Base-by-base conservation (phyloP, 2,888 invertebrate species). In the Conops quadrifasciatus region DNA sequence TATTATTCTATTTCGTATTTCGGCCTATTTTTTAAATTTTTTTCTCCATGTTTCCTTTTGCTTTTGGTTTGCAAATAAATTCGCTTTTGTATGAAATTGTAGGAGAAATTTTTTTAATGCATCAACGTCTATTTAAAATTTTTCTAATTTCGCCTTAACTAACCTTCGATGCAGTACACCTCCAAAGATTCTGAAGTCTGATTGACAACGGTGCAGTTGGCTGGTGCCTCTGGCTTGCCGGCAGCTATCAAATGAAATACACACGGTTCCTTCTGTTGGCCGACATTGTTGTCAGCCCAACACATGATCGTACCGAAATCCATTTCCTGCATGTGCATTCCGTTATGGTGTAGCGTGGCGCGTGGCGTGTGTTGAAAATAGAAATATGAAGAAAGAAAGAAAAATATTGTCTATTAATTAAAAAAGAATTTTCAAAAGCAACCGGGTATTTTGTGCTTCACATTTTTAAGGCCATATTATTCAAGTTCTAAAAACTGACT, bases 231-330 rank as follows among this genome's bases (percentile, higher is more conserved):
- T 64, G 93, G 93, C 83, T 92, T 92, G 62, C 93, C 93, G 84
- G 91, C 92, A 28, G 91, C 90, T 80, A 93, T 92, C 77, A 93
- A 90, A 83, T 91, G 92, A 86, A 91, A 93, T 74, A 92, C 89
- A 86, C 93, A 93, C 16, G 93, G 92, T 79, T 91, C 91, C 78
- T 88, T 88, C 83, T 93, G 93, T 75, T 89, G 89, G 63, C 93
- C 93, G 43, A 92, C 91, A 63, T 88, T 87, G 84, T 93, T 93
- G 80, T 88, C 89, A 28, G 92, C 93, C 90, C 91, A 92, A 81
- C 93, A 93, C 85, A 91, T 89, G 64, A 93, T 89, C 69, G 91
- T 91, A 72, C 93, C 93, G 83, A 92, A 93, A 84, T 93, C 93
- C 87, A 91, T 88, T 86, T 93, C 93, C 86, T 86, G 80, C 7